Percentiles rank a stretch among this genome's conserved stretches.
These are phyloP conservation scores for Megaceryle maxima DNA, from an alignment of 2,113 vertebrate species.

Conservation along the genomic window DNA sequence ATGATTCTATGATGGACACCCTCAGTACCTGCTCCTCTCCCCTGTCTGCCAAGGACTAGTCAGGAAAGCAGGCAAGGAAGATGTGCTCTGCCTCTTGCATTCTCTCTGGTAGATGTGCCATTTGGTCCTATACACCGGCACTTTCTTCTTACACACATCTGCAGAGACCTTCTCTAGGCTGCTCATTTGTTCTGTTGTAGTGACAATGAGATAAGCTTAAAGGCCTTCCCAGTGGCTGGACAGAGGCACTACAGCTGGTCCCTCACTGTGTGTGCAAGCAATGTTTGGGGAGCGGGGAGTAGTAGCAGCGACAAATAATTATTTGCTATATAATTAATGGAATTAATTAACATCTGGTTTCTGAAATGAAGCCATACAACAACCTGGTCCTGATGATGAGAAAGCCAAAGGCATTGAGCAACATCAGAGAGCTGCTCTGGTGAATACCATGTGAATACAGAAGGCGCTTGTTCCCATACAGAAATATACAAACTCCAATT, in stretches of 20 bases:
- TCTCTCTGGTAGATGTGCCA: not conserved
- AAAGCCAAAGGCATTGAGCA: not conserved
- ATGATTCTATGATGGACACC: not conserved
- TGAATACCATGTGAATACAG: not conserved
- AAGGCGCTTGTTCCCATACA: not conserved
- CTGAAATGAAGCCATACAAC: not conserved
- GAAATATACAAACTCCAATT: not conserved
- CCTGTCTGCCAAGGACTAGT: not conserved
- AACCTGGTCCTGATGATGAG: not conserved
- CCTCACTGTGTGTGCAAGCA: not conserved
- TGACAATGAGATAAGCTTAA: not conserved
- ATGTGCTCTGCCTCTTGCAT: not conserved
- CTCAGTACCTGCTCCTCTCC: fast-evolving
- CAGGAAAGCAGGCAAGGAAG: not conserved
- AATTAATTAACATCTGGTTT: constrained; percentile 22
- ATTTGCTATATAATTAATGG: constrained; percentile 18
- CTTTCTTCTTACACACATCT: not conserved
- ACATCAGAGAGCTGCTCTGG: not conserved
- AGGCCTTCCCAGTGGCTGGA: not conserved
- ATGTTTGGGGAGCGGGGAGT: not conserved
- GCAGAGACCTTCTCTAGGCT: not conserved
- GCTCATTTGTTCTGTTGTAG: not conserved
- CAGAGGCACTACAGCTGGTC: not conserved
- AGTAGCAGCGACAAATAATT: constrained; percentile 10
- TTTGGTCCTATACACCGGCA: not conserved